Evolutionary conservation across 2,888 invertebrate genomes (phyloP).

Genomic region (Carabus problematicus): DNA sequence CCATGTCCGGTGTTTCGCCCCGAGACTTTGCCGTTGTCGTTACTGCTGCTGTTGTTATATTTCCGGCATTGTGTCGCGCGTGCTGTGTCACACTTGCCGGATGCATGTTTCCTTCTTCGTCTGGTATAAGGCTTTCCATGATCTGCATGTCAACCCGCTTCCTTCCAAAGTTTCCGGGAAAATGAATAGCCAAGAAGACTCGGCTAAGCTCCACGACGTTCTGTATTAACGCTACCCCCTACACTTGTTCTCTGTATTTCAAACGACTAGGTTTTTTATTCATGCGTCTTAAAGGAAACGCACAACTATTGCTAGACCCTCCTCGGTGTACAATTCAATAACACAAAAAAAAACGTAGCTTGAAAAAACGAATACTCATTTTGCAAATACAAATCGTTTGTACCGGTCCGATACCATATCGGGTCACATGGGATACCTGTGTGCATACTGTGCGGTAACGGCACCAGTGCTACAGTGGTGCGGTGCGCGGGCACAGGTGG

Average conservation of each 20-base stretch:
- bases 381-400: slow-evolving; percentile 32
- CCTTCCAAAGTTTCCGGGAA: slow-evolving; percentile 47
- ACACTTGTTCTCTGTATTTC: not conserved
- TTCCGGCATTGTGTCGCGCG: slow-evolving; percentile 47
- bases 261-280: slow-evolving; percentile 19
- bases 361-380: slow-evolving; percentile 31
- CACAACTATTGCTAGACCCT: slow-evolving; percentile 17
- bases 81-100: slow-evolving; percentile 48
- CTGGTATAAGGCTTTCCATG: slow-evolving; percentile 38
- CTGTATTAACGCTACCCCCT: not conserved
- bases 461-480: slow-evolving; percentile 43
- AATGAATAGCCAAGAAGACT: slow-evolving; percentile 45
- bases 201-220: slow-evolving; percentile 46
- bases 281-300: slow-evolving; percentile 16
- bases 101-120: slow-evolving; percentile 44
- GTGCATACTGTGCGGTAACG: slow-evolving; percentile 10
- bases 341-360: slow-evolving; percentile 17
- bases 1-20: slow-evolving; percentile 21
- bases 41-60: slow-evolving; percentile 48
- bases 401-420: slow-evolving; percentile 19
- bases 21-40: slow-evolving; percentile 28
- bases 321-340: slow-evolving; percentile 11
- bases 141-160: slow-evolving; percentile 52
- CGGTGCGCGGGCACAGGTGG: not conserved
- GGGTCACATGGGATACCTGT: slow-evolving; percentile 28